Conservation (phyloP, 1,140 invertebrate genomes). For the Branchinecta lindahli region DNA sequence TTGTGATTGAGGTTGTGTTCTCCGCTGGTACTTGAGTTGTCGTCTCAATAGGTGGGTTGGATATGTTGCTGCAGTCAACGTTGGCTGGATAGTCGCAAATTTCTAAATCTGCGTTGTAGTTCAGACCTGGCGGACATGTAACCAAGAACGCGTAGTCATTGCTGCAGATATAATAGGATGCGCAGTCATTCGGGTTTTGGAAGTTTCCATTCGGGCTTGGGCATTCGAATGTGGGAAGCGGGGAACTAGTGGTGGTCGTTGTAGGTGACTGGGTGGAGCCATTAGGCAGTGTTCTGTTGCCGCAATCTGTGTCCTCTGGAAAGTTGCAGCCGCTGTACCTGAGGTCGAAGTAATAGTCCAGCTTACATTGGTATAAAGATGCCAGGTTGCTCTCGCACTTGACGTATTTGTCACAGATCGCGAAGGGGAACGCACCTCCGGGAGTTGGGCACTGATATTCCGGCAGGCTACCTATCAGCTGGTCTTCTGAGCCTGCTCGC, state of each 20-base stretch:
- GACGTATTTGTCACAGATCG: constrained; percentile 17
- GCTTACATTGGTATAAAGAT: constrained; percentile 18
- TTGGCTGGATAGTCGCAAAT: not conserved
- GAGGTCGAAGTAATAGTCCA: constrained; percentile 20
- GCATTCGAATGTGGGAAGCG: constrained; percentile 12
- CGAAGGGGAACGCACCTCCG: not conserved
- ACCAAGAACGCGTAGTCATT: not conserved
- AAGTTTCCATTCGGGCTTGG: constrained; percentile 13
- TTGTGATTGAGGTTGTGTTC: not conserved
- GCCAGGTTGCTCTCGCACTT: constrained; percentile 12
- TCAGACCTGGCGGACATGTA: not conserved
- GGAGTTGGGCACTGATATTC: constrained; percentile 12
- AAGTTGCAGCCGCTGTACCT: constrained; percentile 22
- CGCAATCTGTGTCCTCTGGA: constrained; percentile 20
- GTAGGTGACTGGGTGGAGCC: constrained; percentile 4
- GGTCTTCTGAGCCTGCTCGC: not conserved
- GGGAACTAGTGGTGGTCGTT: constrained; percentile 2
- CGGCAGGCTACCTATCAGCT: not conserved
- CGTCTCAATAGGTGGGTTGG: not conserved
- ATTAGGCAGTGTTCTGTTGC: constrained; percentile 12
- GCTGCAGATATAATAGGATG: not conserved
- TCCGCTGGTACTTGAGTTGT: not conserved
- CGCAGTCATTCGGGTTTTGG: constrained; percentile 11
- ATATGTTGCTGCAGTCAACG: not conserved
- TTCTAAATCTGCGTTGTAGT: not conserved